A percentile compares a stretch with the other conserved stretches of the same genome.
Evolutionary conservation across 1,140 invertebrate genomes (phyloP).

Genomic region (Harpegnathos saltator): DNA sequence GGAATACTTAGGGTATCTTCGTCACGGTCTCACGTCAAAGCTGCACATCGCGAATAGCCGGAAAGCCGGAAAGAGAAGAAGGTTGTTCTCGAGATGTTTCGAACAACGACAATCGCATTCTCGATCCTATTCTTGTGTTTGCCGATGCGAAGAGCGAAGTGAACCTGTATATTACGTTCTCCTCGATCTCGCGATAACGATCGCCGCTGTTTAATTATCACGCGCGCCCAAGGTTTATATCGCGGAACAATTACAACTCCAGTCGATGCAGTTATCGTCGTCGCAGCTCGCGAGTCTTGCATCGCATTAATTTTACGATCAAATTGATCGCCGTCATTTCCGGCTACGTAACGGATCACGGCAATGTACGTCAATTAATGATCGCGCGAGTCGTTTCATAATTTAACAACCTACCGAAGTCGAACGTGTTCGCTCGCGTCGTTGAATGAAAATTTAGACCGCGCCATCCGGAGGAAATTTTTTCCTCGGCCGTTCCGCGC

Average conservation of each 20-base stretch:
- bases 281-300: neutral
- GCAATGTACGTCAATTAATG: neutral
- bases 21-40: too few relatives aligned
- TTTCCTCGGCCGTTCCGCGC: too few relatives aligned
- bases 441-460: too few relatives aligned
- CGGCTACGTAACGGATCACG: neutral
- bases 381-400: neutral
- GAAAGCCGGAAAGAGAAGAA: too few relatives aligned
- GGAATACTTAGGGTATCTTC: too few relatives aligned
- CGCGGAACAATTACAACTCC: constrained; percentile 21
- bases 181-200: constrained; percentile 33
- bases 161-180: constrained; percentile 1
- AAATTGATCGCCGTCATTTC: constrained; percentile 6
- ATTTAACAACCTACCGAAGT: neutral
- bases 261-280: constrained; percentile 8
- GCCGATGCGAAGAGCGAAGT: constrained; percentile 11
- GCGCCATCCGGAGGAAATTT: too few relatives aligned
- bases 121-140: neutral
- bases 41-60: too few relatives aligned
- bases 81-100: too few relatives aligned
- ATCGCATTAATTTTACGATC: constrained; percentile 29
- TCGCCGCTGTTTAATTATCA: constrained; percentile 42
- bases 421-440: too few relatives aligned
- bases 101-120: constrained; percentile 32
- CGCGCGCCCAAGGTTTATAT: constrained; percentile 12